Percentiles rank a stretch among this genome's conserved stretches.
Conservation (phyloP, 1,140 invertebrate genomes). For the Hetaerina americana region DNA sequence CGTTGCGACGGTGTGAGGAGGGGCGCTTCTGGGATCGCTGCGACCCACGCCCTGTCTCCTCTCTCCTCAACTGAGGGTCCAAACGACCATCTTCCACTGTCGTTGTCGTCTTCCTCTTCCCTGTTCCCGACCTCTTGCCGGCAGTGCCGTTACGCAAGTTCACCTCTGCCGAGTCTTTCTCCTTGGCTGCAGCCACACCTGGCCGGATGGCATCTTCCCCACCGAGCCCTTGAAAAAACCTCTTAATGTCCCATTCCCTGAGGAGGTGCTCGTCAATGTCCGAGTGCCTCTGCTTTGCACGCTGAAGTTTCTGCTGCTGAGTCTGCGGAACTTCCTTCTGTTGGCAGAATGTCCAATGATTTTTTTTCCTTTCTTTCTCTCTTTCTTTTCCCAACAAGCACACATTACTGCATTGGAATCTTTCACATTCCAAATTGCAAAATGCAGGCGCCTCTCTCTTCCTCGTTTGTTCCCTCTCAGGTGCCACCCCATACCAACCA, state of each 20-base stretch:
- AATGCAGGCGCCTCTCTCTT: neutral
- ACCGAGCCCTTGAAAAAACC: slow-evolving; percentile 56
- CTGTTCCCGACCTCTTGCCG: slow-evolving; percentile 15
- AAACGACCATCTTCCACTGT: slow-evolving; percentile 17
- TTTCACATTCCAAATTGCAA: neutral
- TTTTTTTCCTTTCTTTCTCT: slow-evolving; percentile 11
- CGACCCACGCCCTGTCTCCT: neutral
- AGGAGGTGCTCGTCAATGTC: slow-evolving; percentile 57
- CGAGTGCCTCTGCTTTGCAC: slow-evolving; percentile 28
- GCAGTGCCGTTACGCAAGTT: slow-evolving; percentile 2
- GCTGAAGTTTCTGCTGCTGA: neutral
- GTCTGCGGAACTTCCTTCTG: slow-evolving; percentile 13
- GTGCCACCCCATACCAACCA: too few species aligned
- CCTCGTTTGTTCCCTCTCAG: too few species aligned
- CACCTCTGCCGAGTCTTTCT: neutral
- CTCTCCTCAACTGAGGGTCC: neutral
- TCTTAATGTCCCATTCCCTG: slow-evolving; percentile 70
- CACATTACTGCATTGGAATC: too few species aligned
- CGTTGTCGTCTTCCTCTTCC: slow-evolving; percentile 32
- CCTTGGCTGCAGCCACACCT: neutral
- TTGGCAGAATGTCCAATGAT: slow-evolving; percentile 22
- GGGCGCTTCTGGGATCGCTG: slow-evolving; percentile 37
- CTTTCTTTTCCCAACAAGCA: too few species aligned
- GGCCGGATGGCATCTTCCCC: slow-evolving; percentile 17
- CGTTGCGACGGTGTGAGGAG: slow-evolving; percentile 38